Percentiles rank a stretch among this genome's conserved stretches.
These are phyloP conservation scores for Acanthopagrus latus DNA, from an alignment of 2,797 vertebrate genomes.

Conservation along the genomic window DNA sequence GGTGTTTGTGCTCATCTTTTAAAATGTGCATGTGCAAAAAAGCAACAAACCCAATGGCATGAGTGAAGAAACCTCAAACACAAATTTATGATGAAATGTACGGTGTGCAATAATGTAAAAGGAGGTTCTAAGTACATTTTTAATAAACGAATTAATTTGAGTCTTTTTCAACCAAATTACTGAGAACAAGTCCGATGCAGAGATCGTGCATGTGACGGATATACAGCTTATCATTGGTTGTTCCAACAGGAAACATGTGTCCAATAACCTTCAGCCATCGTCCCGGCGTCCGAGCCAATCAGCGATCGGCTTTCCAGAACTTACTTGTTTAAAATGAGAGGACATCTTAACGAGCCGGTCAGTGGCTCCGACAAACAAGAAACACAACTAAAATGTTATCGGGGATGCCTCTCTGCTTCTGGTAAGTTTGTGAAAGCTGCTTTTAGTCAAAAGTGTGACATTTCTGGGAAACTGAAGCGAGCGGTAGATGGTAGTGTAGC, in stretches of 20 bases:
- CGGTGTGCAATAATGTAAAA: neutral
- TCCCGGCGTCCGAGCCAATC: slow-evolving; percentile 33
- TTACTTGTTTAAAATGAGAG: neutral
- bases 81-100: no score
- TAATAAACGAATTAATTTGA: neutral
- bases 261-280: slow-evolving; percentile 20
- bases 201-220: neutral
- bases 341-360: rapidly evolving
- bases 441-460: rapidly evolving
- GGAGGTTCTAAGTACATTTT: neutral
- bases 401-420: rapidly evolving
- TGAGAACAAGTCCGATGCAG: no score
- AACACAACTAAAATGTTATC: rapidly evolving
- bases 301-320: rapidly evolving
- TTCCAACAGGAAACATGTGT: neutral
- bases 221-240: slow-evolving; percentile 29
- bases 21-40: neutral
- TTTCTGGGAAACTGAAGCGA: neutral
- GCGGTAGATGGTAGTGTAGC: neutral
- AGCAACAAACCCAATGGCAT: neutral
- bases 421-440: rapidly evolving
- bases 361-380: no score
- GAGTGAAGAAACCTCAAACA: neutral
- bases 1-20: neutral
- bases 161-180: neutral